Evolutionary conservation across 2,113 vertebrate genomes (phyloP).

Genomic region (Protobothrops flavoviridis): DNA sequence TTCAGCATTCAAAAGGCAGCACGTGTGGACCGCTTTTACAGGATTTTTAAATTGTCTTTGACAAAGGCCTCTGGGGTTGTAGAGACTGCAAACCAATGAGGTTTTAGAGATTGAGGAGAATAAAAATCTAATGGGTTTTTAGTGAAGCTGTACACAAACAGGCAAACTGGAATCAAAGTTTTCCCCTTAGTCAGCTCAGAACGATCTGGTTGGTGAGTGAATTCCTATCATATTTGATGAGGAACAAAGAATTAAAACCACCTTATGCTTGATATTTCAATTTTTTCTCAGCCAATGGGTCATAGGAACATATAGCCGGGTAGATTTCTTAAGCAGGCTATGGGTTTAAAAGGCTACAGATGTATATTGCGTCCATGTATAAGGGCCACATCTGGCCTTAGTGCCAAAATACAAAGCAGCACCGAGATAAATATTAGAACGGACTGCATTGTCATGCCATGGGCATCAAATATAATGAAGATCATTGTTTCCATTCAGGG

Average conservation of each 20-base stretch:
- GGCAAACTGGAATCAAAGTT: conserved; percentile 20
- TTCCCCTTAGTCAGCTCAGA: background rate
- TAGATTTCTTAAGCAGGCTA: background rate
- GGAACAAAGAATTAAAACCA: background rate
- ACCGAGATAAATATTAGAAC: background rate
- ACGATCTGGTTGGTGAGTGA: background rate
- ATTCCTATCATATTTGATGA: background rate
- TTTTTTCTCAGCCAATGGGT: background rate
- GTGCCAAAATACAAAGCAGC: background rate
- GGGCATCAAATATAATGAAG: background rate
- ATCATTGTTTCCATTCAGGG: background rate
- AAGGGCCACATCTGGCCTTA: background rate
- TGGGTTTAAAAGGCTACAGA: background rate
- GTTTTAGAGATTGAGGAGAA: conserved; percentile 8
- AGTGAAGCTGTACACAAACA: conserved; percentile 14
- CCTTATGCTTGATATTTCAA: background rate
- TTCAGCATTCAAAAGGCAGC: conserved; percentile 40
- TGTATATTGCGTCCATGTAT: background rate
- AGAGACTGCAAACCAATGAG: background rate
- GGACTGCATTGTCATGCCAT: background rate
- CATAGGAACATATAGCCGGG: background rate
- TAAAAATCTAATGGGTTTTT: conserved; percentile 46
- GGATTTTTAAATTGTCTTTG: conserved; percentile 55
- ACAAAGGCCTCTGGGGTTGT: conserved; percentile 43
- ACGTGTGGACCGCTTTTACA: conserved; percentile 29